Evolutionary conservation across 2,888 invertebrate species (phyloP), one percentile per base, ranked within the genome.

Genomic region (Hedychridium roseum): DNA sequence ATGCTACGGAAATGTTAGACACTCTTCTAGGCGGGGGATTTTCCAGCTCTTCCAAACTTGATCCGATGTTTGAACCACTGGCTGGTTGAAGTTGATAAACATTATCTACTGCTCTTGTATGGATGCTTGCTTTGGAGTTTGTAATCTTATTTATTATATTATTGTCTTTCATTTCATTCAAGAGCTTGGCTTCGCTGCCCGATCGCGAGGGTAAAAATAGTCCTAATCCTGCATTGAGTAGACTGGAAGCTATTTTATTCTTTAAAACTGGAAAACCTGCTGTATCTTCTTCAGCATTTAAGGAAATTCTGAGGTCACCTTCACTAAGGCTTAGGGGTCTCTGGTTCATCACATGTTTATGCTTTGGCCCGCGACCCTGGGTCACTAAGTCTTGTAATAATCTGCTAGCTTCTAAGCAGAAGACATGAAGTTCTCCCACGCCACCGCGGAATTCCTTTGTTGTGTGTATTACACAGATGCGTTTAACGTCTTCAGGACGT

Each of bases 381-480:
- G 79, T 73, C 12, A 81, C 78, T 31, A 84, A 68, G 37, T 80
- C 75, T 43, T 81, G 79, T 6, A 83, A 60, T 7, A 85, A 68
- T 38, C 73, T 71, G 2, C 76, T 60, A 1, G 82, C 83, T 26
- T 81, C 71, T 14, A 78, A 62, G 58, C 83, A 84, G 57, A 82
- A 84, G 1, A 84, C 58, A 28, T 80, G 71, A 2, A 85, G 64
- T 57, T 84, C 82, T 0, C 84, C 84, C 2, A 81, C 73, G 4
- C 84, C 84, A n/a, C 80, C 78, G 17, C 79, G 73, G 58, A 84
- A 84, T 37, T 81, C 80, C 42, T 83, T 83, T 26, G 61, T 84
- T n/a, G 88, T 82, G 64, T 82, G 83, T 57, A 88, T 79, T 21
- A 85, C 81, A 68, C 87, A 86, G 28, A 84, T 83, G 57, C 80